These are phyloP conservation scores for Norana najaformis DNA, from an alignment of 2,888 invertebrate species.

Conservation along the genomic window DNA sequence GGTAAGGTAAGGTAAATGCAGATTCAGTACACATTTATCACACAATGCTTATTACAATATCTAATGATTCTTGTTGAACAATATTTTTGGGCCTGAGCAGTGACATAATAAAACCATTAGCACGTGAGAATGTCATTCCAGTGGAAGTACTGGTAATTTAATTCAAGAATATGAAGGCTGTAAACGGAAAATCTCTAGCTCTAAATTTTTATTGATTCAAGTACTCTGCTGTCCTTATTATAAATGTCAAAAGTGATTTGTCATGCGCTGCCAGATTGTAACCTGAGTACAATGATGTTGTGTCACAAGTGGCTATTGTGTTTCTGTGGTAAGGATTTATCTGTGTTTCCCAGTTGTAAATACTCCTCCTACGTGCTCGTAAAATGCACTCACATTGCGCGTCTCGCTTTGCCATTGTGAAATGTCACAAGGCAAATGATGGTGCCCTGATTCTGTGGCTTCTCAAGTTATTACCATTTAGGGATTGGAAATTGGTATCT, in stretches of 20 bases:
- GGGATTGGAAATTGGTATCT: neutral
- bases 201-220: neutral
- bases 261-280: neutral
- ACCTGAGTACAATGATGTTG: neutral
- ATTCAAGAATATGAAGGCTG: neutral
- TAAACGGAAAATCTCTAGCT: neutral
- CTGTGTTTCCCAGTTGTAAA: neutral
- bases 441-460: neutral
- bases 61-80: neutral
- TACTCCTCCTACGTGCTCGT: neutral
- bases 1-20: no score
- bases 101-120: neutral
- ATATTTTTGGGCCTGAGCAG: no score
- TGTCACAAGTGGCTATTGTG: neutral
- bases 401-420: neutral
- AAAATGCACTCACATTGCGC: neutral
- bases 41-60: neutral
- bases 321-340: neutral
- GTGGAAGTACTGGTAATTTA: neutral
- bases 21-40: no score
- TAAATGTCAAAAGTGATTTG: neutral
- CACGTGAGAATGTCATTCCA: neutral
- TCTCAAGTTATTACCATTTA: neutral
- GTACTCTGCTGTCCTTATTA: neutral
- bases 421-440: neutral